Base-by-base conservation (phyloP, 2,888 invertebrate genomes). In the Cataglyphis albicans region DNA sequence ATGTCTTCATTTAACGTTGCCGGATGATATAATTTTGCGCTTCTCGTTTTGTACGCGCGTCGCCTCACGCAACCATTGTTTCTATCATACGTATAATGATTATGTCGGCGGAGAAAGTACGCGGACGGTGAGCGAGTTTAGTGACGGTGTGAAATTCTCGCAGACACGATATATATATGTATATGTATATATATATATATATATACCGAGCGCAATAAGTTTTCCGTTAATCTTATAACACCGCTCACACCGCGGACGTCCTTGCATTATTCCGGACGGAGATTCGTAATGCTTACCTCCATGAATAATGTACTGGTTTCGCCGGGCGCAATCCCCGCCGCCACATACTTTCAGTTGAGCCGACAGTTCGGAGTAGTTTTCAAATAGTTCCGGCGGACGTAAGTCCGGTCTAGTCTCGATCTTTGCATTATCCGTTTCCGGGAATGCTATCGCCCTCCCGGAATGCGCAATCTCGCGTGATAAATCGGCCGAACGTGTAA, bases 281-380 rank as follows among this genome's bases (percentile, higher is more conserved):
- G 90, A 88, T 85, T 89, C 90, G 86, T 84, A 84, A 84, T 81
- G 88, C 90, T 90, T 89, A 89, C 88, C 7, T 76, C 83, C 83
- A 90, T 90, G 90, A 90, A 90, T 90, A 90, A 90, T 90, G 90
- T 88, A 90, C 87, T 76, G 84, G 70, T 83, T n/a, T 82, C 65
- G 68, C 63, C 78, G 48, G 72, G 88, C 59, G 75, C 86, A 90
- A 90, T 88, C 84, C 90, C n/a, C 84, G 72, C 84, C 68, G 87
- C 88, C 89, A 89, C 90, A 90, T 90, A 90, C 90, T 90, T 90
- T 90, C 85, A 84, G 89, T 87, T 90, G 90, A 90, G 90, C 90
- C 82, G 90, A 90, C 90, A 90, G 90, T 88, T 84, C 85, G 81
- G 89, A 90, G 90, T 90, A 90, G 90, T 90, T 90, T 90, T 90